These are phyloP conservation scores for Kryptolebias marmoratus DNA, from an alignment of 2,113 vertebrate species.

Conservation along the genomic window DNA sequence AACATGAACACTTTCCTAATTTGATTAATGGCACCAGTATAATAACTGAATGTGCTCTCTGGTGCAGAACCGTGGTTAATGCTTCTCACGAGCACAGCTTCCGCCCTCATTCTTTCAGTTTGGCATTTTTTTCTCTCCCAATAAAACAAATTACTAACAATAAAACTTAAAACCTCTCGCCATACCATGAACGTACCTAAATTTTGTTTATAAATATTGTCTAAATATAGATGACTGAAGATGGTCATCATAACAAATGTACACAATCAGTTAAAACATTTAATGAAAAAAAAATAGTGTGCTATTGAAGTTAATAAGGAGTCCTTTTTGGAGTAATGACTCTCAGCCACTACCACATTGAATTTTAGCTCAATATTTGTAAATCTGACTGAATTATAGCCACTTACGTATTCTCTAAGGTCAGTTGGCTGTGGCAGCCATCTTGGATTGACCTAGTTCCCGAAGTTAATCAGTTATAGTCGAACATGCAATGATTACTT, in stretches of 20 bases:
- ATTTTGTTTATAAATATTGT: background rate
- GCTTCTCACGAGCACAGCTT: background rate
- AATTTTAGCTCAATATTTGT: too few relatives aligned
- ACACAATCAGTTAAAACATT: too few relatives aligned
- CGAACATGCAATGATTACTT: too few relatives aligned
- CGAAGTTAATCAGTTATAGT: too few relatives aligned
- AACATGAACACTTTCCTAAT: constrained; percentile 3
- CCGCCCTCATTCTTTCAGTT: background rate
- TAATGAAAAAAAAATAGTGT: too few relatives aligned
- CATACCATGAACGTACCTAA: background rate
- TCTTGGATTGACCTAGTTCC: too few relatives aligned
- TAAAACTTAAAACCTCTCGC: constrained; percentile 17
- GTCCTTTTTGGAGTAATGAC: too few relatives aligned
- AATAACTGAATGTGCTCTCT: constrained; percentile 24
- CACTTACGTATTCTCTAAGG: too few relatives aligned
- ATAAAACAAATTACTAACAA: background rate
- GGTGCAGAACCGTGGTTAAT: background rate
- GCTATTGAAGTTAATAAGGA: too few relatives aligned
- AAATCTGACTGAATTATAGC: too few relatives aligned
- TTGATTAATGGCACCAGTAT: constrained; percentile 8
- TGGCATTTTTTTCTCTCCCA: background rate
- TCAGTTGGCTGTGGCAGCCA: too few relatives aligned
- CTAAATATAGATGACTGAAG: constrained; percentile 10
- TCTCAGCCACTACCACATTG: too few relatives aligned
- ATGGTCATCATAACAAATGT: background rate